These are phyloP conservation scores for Abrostola triplasia DNA, from an alignment of 2,888 invertebrate species.

Conservation along the genomic window DNA sequence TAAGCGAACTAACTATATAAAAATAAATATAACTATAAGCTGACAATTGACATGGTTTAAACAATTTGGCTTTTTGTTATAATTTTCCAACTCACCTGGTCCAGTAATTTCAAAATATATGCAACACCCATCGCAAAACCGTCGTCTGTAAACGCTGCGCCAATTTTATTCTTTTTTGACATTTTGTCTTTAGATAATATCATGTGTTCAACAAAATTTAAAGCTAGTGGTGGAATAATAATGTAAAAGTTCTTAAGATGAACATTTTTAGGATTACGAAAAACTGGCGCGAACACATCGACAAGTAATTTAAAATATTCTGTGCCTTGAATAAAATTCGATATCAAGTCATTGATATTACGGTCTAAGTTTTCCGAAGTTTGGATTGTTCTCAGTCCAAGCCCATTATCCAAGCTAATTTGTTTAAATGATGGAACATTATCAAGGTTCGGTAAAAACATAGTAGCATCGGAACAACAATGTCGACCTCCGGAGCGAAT, in stretches of 20 bases:
- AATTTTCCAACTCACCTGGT: constrained; percentile 89
- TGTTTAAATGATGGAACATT: constrained; percentile 89
- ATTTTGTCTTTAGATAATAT: constrained; percentile 97
- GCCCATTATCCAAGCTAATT: constrained; percentile 88
- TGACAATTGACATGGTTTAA: no score
- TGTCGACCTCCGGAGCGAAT: constrained; percentile 97
- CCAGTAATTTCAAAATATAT: constrained; percentile 96
- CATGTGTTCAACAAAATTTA: constrained; percentile 98
- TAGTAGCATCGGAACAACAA: constrained; percentile 96
- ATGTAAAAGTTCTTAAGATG: constrained; percentile 97
- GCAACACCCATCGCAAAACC: constrained; percentile 99
- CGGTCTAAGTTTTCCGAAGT: constrained; percentile 93
- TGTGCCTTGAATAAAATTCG: constrained; percentile 96
- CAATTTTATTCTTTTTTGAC: constrained; percentile 95
- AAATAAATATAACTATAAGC: neutral
- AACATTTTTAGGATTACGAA: constrained; percentile 94
- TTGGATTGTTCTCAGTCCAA: constrained; percentile 89
- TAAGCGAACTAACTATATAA: neutral
- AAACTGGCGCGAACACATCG: constrained; percentile 96
- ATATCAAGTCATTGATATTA: constrained; percentile 93
- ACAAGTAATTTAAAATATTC: constrained; percentile 96
- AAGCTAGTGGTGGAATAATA: constrained; percentile 96
- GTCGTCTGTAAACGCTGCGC: constrained; percentile 98
- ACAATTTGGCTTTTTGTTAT: neutral
- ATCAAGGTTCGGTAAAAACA: constrained; percentile 94